Base-by-base conservation (phyloP, 2,797 vertebrate genomes). In the Alfaro cultratus region DNA sequence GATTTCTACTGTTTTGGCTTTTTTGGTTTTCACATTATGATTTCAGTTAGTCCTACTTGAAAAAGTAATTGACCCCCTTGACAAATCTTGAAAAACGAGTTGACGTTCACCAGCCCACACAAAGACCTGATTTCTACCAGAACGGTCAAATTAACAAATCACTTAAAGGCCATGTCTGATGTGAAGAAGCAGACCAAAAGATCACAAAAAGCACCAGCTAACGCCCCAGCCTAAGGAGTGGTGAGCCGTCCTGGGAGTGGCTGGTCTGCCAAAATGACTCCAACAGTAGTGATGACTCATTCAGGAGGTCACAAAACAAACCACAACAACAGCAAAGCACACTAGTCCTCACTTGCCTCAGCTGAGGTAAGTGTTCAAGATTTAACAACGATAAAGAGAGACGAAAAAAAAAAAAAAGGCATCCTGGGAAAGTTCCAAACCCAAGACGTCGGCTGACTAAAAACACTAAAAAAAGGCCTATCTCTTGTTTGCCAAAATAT, bases 271-370 rank as follows among this genome's bases (percentile, higher is more conserved):
- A 6, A 70, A 5, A 45, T n/a, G 6, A 70, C 41, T 43, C 41
- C 41, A n/a, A n/a, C 67, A 45, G 11, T 45, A 45, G 41, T 15
- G 39, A 70, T 70, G 67, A 70, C 39, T 70, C 67, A 70, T 70
- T 41, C 67, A 43, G 39, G 23, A 70, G 39, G 41, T 70, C 67
- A n/a, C 4, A 70, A 43, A 43, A 43, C 23, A 68, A 68, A 5
- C 36, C 10, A 23, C 36, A 68, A 41, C 64, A 70, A 68, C 36
- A 41, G 1, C 23, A 13, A n/a, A n/a, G 11, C 67, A 16, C 67
- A 43, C 23, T 26, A 70, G 67, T 43, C 67, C 67, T 43, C 39
- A 67, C n/a, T 64, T 29, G 57, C 12, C 57, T 31, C 8, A 10
- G 64, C 31, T 39, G 21, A 39, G 9, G 34, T 67, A 36, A 68